Percentiles rank a stretch among this genome's conserved stretches.
These are phyloP conservation scores for Malurus alboscapulatus DNA, from an alignment of 2,113 vertebrate genomes.

Conservation along the genomic window DNA sequence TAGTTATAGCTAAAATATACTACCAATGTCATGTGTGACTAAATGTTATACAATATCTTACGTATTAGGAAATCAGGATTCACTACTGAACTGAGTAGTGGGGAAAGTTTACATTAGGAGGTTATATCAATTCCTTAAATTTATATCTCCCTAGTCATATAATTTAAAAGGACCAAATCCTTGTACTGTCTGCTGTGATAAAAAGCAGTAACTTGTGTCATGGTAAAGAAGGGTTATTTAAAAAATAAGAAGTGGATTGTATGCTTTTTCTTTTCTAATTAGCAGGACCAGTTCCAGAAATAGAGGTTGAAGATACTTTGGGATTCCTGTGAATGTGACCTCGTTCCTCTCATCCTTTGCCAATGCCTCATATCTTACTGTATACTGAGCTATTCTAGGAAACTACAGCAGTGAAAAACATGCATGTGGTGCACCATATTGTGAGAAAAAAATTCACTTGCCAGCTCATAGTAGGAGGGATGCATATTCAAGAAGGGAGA, in stretches of 20 bases:
- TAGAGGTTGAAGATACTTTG: not conserved
- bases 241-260: not conserved
- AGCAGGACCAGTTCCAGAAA: not conserved
- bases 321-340: slow-evolving; percentile 2
- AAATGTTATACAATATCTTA: not conserved
- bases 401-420: not conserved
- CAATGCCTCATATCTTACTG: not conserved
- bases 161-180: not conserved
- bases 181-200: not conserved
- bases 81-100: not conserved
- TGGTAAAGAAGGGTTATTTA: not conserved
- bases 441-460: slow-evolving; percentile 3
- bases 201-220: not conserved
- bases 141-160: not conserved
- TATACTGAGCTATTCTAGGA: not conserved
- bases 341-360: not conserved
- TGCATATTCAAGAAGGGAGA: not conserved
- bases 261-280: not conserved
- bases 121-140: not conserved
- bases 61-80: not conserved
- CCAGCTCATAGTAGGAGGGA: slow-evolving; percentile 10
- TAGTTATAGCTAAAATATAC: not conserved
- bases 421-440: not conserved
- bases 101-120: not conserved
- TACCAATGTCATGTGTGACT: not conserved